phyloP scores from a whole-genome alignment of 2,113 vertebrate genomes.

The Pimephales promelas region DNA sequence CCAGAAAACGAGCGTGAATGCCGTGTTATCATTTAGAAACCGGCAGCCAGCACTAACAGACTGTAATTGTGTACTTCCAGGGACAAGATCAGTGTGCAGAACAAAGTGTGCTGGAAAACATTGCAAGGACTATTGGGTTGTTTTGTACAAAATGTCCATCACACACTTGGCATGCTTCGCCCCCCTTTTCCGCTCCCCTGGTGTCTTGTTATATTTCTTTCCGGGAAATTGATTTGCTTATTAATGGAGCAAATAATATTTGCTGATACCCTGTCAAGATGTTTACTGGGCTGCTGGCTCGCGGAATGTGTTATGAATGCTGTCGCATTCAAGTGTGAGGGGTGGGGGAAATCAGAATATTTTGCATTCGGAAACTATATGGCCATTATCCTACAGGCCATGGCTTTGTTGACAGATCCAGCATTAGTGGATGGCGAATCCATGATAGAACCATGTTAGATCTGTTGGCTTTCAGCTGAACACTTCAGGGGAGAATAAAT shows the following conservation, averaged over 20 bases:
- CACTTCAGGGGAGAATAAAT: constrained; percentile 75
- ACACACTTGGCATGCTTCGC: constrained; percentile 51
- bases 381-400: constrained; percentile 72
- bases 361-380: constrained; percentile 61
- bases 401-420: constrained; percentile 65
- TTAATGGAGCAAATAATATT: constrained; percentile 69
- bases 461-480: constrained; percentile 69
- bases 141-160: constrained; percentile 68
- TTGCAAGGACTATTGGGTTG: constrained; percentile 64
- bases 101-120: constrained; percentile 76
- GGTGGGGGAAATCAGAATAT: neutral
- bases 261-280: constrained; percentile 60
- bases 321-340: constrained; percentile 38
- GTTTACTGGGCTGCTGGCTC: constrained; percentile 59
- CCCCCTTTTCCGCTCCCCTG: constrained; percentile 49
- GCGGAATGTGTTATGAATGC: constrained; percentile 49
- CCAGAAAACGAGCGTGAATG: constrained; percentile 66
- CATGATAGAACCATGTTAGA: constrained; percentile 69
- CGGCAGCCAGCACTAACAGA: constrained; percentile 63
- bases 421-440: constrained; percentile 65
- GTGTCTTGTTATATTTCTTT: constrained; percentile 71
- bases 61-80: constrained; percentile 77
- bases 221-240: constrained; percentile 69
- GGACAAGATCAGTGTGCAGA: constrained; percentile 72
- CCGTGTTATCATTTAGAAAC: constrained; percentile 69